Base-by-base conservation (phyloP, 92 coral and sea anemone species). In the Zoanthus solanderi region DNA sequence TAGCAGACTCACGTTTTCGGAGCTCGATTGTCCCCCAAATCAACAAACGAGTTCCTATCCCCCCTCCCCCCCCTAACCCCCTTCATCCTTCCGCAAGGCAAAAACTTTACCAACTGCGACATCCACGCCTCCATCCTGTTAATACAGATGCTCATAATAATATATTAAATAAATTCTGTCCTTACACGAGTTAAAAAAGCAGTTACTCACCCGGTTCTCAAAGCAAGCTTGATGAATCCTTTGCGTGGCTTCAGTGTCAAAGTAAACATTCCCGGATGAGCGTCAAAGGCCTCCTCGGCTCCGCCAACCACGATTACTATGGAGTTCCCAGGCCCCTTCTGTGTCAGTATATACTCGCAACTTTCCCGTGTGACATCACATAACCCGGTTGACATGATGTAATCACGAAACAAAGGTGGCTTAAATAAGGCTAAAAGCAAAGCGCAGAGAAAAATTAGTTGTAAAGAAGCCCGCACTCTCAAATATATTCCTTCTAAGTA, bases 271-370 rank as follows among this genome's bases (percentile, higher is more conserved):
- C 97, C 99, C 28, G 99, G 99, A 83, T 97, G 99, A 34, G 99
- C 99, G 78, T 97, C 99, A 69, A 97, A 91, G 18, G 99, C 96
- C 79, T 97, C 99, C 83, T 84, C 92, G 9, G 99, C 98, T n/a
- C 99, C 99, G 74, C 99, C 99, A 56, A 97, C 99, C 76, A 93
- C 99, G 78, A 97, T 94, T 6, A 95, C 98, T 45, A 97, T 94
- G 15, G 99, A 97, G 88, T 95, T 97, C 13, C 99, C 99, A 53
- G 96, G 94, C 29, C 97, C 97, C 63, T 97, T 97, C 65, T 91
- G 86, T 4, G 95, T 93, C 14, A 97, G 93, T 65, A 97, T 94
- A 83, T 91, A 97, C 76, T 97, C 95, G 63, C 99, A 95, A 87
- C 99, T 97, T 76, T 97, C 97, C 12, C 96, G 96, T n/a, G 97